Percentiles rank a stretch among this genome's conserved stretches.
phyloP scores from a whole-genome alignment of 2,797 vertebrate genomes.

The Rhynchotus rufescens region DNA sequence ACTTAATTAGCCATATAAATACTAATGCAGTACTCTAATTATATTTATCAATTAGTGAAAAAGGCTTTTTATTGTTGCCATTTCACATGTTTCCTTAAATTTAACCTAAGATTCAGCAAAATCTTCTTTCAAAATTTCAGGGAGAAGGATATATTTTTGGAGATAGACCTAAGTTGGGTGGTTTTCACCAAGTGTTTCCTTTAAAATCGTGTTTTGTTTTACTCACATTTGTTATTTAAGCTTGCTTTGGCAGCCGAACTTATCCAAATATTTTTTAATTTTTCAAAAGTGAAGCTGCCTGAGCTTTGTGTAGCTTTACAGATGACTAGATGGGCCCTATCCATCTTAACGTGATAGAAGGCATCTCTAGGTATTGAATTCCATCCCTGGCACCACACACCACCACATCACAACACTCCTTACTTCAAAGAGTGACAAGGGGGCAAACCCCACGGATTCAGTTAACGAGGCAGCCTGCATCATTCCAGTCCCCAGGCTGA shows the following conservation, averaged over 20 bases:
- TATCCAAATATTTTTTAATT: background rate
- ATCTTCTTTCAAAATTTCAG: background rate
- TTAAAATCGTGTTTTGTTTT: background rate
- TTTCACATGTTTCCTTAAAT: slow-evolving; percentile 6
- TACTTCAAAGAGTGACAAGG: accelerated
- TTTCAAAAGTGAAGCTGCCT: background rate
- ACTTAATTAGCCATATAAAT: slow-evolving; percentile 78
- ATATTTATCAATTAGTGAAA: slow-evolving; percentile 79
- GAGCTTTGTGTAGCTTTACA: background rate
- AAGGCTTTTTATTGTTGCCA: slow-evolving; percentile 51
- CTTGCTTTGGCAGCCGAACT: background rate
- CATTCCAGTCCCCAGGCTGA: no score
- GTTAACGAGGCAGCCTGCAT: background rate
- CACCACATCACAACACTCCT: background rate
- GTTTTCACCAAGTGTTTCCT: background rate
- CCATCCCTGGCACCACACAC: background rate
- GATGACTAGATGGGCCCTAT: background rate
- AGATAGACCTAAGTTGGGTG: background rate
- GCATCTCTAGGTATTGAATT: background rate
- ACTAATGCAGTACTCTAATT: slow-evolving; percentile 76
- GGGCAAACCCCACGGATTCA: background rate
- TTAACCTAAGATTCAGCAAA: background rate
- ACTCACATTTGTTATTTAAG: background rate
- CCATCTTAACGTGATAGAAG: background rate
- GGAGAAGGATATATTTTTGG: no score